Conservation (phyloP, 2,888 invertebrate genomes). For the Tetragonula carbonaria region DNA sequence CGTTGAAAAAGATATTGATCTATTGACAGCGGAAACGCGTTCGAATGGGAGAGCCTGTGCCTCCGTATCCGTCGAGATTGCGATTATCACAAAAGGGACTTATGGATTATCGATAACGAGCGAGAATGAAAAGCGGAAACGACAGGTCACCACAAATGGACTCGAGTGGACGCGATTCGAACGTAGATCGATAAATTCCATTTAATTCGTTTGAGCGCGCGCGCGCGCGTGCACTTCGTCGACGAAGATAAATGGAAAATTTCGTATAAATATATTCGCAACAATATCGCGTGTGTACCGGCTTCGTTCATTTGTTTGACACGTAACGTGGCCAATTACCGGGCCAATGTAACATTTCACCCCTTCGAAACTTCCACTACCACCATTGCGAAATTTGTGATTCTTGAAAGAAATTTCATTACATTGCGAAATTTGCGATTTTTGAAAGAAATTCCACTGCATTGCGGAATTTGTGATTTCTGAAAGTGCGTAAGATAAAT, state of each 20-base stretch:
- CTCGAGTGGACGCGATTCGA: constrained; percentile 52
- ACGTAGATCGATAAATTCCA: constrained; percentile 54
- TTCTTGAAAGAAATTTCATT: too few relatives aligned
- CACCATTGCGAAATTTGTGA: background rate
- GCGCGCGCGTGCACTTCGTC: background rate
- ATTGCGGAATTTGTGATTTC: too few relatives aligned
- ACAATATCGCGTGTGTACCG: background rate
- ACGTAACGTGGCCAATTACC: background rate
- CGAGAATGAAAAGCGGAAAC: constrained; percentile 59
- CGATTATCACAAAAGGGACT: constrained; percentile 63
- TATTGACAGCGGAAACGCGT: constrained; percentile 53
- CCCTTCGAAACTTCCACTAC: background rate
- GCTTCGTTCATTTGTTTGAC: background rate
- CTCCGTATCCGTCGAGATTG: constrained; percentile 53
- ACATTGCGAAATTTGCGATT: too few relatives aligned
- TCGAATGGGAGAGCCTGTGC: constrained; percentile 20
- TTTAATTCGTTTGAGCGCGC: constrained; percentile 44
- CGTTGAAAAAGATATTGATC: constrained; percentile 49
- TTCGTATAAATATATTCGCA: constrained; percentile 28
- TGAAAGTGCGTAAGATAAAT: too few relatives aligned
- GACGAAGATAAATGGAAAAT: constrained; percentile 38
- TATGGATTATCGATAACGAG: constrained; percentile 63
- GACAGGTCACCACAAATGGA: constrained; percentile 57
- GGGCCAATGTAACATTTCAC: background rate
- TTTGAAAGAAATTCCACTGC: too few relatives aligned